Base-by-base conservation (phyloP, 2,888 invertebrate genomes). In the Drosophila leonis region DNA sequence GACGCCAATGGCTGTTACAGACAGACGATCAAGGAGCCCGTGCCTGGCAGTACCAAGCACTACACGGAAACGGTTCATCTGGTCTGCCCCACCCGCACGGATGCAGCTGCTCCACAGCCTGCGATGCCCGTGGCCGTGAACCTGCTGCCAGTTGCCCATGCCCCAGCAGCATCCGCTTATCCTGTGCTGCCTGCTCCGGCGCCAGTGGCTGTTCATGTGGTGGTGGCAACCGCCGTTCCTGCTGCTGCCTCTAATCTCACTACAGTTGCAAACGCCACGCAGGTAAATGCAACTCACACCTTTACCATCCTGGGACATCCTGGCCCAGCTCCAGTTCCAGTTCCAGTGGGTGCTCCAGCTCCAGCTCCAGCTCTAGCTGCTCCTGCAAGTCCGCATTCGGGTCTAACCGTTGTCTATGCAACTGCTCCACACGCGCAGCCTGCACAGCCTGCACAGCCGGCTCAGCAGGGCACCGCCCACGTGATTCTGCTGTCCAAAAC, bases 51-150 rank as follows among this genome's bases (percentile, higher is more conserved):
- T 41, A 20, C 66, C 0, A 76, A 75, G 13, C 44, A 72, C 7
- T 90, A 80, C 12, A 81, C 78, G 0, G 83, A 90, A 64, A 88
- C 90, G 8, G 74, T 80, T 42, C 70, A 72, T 33, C 65, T 88
- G 15, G 41, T 90, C 18, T 87, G 87, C 44, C 87, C 90, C 5
- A 54, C 57, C 2, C 29, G 59, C 33, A 29, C 48, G 24, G 56
- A 56, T 29, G 31, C 64, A 15, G 54, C 59, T 10, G 59, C 63
- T 33, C 42, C 70, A 1, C 64, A 64, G 7, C 68, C 69, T 3
- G 68, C 61, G 0, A 33, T 49, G 3, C 33, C 49, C 4, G 35
- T 66, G 18, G 62, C 74, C 37, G 31, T 13, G 12, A 18, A 49
- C 0, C 7, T 67, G 15, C 49, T 54, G 8, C 55, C 68, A 4